Base-by-base conservation (phyloP, 2,888 invertebrate species). In the Lysandra coridon region DNA sequence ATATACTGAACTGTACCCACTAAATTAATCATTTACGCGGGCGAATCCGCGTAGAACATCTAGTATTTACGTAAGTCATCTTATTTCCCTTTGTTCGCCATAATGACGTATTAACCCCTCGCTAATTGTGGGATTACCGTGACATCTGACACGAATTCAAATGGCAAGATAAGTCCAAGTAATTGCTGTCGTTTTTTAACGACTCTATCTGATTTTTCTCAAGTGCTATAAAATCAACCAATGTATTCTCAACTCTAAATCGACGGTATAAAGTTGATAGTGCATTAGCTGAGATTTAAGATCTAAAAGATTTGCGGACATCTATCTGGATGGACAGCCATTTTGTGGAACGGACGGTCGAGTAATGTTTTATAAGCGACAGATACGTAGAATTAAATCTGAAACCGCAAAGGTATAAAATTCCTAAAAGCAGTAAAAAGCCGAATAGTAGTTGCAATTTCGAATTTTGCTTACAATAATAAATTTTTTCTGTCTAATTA, bases 181-280 rank as follows among this genome's bases (percentile, higher is more conserved):
- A 93, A 93, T 94, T 94, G 93, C 90, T 84, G 84, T 85, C 91
- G 93, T 92, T 94, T 94, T 94, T 94, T 93, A 93, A 90, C 90
- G 84, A 84, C 85, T 88, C 87, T 92, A 93, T 94, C 94, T 87
- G 92, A 93, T 92, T 89, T 88, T 89, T 88, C 88, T 87, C 86
- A 69, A 69, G 69, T 86, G 84, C 86, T 85, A 86, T 87, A 81
- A 82, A 83, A 81, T 78, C 85, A 86, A 87, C 89, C 88, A 86
- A 86, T 86, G 85, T 83, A 89, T 82, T 86, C 82, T 83, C 14
- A 78, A 84, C 87, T 83, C 82, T 88, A 84, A 2, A 0, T 0
- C 0, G 1, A 2, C 0, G 1, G 0, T 0, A 69, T 86, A 88
- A 69, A 81, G 85, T 81, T 79, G 1, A 82, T 81, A 83, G 83